These are phyloP conservation scores for Varanus komodoensis DNA, from an alignment of 2,113 vertebrate species.

Conservation along the genomic window DNA sequence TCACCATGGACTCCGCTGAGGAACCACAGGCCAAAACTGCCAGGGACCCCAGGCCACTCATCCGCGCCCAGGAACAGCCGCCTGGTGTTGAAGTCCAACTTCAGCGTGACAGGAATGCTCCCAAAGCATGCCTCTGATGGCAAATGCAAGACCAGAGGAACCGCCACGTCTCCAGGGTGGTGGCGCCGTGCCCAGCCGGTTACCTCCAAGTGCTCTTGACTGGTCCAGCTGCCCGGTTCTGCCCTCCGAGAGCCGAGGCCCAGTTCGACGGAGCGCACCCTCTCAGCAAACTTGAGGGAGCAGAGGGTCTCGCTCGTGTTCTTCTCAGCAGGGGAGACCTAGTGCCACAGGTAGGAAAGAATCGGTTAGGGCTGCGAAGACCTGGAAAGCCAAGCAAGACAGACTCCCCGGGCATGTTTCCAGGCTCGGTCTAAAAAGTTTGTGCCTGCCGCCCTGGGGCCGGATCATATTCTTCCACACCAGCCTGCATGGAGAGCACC, in stretches of 20 bases:
- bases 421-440: no score
- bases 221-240: constrained; percentile 84
- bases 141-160: no score
- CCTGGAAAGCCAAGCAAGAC: not conserved
- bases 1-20: no score
- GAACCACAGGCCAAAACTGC: no score
- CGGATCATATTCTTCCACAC: no score
- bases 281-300: constrained; percentile 94
- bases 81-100: no score
- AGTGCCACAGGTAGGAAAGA: not conserved
- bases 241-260: constrained; percentile 78
- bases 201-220: constrained; percentile 93
- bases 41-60: no score
- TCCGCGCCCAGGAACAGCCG: no score
- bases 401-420: no score
- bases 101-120: not conserved
- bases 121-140: not conserved
- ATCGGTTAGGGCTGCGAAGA: not conserved
- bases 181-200: not conserved
- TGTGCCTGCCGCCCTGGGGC: no score
- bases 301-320: constrained; percentile 92
- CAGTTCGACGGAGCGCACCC: constrained; percentile 92
- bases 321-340: constrained; percentile 89
- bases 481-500: no score
- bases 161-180: not conserved